Percentiles rank a stretch among this genome's conserved stretches.
These are phyloP conservation scores for Channa argus DNA, from an alignment of 2,113 vertebrate genomes.

Conservation along the genomic window DNA sequence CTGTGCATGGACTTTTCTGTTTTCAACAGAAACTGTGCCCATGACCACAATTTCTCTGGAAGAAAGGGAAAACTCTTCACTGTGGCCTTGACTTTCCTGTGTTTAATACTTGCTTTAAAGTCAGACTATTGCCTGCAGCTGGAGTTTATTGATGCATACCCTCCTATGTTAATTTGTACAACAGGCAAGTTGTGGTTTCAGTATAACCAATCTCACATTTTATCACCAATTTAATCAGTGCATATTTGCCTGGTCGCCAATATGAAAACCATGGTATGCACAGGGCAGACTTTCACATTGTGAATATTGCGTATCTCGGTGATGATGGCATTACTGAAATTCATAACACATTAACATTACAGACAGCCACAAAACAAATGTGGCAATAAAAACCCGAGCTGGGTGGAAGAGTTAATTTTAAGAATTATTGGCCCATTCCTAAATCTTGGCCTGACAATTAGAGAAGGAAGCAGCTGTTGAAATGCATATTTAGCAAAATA, in stretches of 20 bases:
- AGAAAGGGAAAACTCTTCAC: neutral
- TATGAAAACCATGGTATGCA: constrained; percentile 21
- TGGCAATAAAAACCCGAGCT: constrained; percentile 42
- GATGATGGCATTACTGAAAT: constrained; percentile 33
- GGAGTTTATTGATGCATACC: constrained; percentile 12
- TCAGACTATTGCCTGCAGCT: neutral
- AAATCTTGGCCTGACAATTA: constrained; percentile 37
- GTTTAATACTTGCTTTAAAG: constrained; percentile 1
- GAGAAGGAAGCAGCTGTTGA: constrained; percentile 68
- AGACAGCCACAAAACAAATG: constrained; percentile 36
- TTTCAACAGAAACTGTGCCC: constrained; percentile 5
- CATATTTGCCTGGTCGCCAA: constrained; percentile 22
- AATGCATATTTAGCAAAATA: constrained; percentile 60
- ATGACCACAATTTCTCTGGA: constrained; percentile 11
- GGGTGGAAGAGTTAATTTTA: constrained; percentile 9
- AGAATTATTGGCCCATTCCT: constrained; percentile 24
- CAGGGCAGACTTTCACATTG: neutral
- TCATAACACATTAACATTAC: constrained; percentile 40
- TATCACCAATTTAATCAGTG: constrained; percentile 10
- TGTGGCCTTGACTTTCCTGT: neutral
- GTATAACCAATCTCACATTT: constrained; percentile 17
- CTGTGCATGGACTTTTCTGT: neutral
- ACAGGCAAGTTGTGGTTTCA: constrained; percentile 18
- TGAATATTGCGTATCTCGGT: constrained; percentile 35
- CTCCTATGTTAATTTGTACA: constrained; percentile 18